Conservation (phyloP, 2,113 vertebrate genomes). For the Mastomys natalensis region DNA sequence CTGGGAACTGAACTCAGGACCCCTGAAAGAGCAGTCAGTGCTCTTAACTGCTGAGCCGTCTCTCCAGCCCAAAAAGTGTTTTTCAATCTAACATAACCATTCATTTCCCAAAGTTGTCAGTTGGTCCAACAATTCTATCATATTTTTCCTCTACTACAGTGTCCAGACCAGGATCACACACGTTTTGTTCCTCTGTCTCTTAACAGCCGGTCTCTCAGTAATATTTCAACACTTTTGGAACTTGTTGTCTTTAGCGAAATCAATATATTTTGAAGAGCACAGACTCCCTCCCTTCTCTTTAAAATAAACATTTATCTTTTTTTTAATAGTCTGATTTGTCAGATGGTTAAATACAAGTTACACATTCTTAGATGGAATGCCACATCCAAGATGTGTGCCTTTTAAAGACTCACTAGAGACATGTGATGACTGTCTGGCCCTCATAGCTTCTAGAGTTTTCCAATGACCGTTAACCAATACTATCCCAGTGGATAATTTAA, state of each 20-base stretch:
- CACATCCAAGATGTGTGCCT: not conserved
- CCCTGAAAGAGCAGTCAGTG: too few species aligned
- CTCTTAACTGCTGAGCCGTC: too few species aligned
- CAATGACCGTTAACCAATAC: not conserved
- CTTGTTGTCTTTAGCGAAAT: not conserved
- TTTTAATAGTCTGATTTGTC: not conserved
- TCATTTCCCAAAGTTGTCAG: not conserved
- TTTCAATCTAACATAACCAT: not conserved
- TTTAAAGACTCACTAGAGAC: not conserved
- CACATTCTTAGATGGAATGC: not conserved
- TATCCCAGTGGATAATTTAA: not conserved
- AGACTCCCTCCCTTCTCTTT: accelerated
- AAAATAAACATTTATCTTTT: not conserved
- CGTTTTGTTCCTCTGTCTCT: not conserved
- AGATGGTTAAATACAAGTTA: not conserved
- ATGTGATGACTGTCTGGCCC: not conserved
- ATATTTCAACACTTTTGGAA: not conserved
- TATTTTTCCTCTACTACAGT: not conserved
- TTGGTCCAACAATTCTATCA: not conserved
- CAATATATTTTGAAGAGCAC: not conserved
- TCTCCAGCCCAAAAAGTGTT: not conserved
- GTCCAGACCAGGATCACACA: not conserved
- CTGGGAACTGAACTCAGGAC: too few species aligned
- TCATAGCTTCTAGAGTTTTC: not conserved
- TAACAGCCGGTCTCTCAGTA: not conserved